Conservation (phyloP, 2,797 vertebrate genomes). For the Heteromormyrus szaboi region DNA sequence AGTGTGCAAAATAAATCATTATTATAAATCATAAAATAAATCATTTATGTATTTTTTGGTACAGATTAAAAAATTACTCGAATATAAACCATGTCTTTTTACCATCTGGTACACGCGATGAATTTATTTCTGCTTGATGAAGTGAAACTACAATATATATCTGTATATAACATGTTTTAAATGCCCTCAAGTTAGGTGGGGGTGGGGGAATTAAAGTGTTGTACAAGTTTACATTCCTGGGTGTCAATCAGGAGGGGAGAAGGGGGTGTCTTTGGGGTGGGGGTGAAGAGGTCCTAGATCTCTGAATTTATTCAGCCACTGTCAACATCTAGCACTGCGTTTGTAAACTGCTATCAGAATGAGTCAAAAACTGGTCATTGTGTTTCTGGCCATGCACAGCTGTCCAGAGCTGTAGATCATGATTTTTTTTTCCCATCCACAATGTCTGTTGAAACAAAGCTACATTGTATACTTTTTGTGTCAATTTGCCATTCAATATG, state of each 20-base stretch:
- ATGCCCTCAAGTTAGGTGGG: neutral
- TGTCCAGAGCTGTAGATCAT: neutral
- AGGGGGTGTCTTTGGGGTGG: neutral
- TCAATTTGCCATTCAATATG: neutral
- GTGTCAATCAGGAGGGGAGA: neutral
- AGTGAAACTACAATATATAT: neutral
- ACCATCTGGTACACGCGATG: neutral
- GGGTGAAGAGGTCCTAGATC: neutral
- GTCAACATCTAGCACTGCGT: neutral
- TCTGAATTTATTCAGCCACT: neutral
- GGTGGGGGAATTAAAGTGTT: neutral
- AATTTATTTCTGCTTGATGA: neutral
- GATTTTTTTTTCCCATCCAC: neutral
- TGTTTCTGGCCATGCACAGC: neutral
- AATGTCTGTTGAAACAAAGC: neutral
- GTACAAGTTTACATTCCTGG: constrained; percentile 14
- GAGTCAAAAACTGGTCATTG: neutral
- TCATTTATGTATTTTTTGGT: constrained; percentile 16
- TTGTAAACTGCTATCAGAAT: neutral
- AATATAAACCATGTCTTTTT: neutral
- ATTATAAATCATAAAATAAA: too few species aligned
- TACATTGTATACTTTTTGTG: neutral
- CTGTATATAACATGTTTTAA: neutral
- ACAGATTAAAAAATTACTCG: neutral
- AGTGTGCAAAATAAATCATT: neutral